A percentile compares a stretch with the other conserved stretches of the same genome.
Conservation (phyloP, 2,797 vertebrate species). For the Cynodonichthys magdalenae region DNA sequence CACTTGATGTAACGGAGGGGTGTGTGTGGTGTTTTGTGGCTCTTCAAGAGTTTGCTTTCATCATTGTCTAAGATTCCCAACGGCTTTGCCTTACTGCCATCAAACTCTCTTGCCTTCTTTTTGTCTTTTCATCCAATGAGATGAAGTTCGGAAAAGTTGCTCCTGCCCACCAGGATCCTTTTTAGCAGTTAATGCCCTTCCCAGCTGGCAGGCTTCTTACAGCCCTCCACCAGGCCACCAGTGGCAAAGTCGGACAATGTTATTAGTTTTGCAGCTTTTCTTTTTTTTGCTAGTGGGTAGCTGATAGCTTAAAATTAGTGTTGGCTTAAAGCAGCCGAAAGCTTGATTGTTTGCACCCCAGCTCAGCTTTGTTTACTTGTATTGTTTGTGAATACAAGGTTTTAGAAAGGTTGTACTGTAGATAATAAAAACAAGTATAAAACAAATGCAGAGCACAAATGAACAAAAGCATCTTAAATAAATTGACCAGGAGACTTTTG, state of each 20-base stretch:
- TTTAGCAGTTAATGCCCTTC: slow-evolving; percentile 74
- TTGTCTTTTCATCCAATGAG: slow-evolving; percentile 81
- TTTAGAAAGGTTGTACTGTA: slow-evolving; percentile 29
- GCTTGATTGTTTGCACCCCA: slow-evolving; percentile 34
- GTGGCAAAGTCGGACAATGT: slow-evolving; percentile 71
- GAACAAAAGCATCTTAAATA: neutral
- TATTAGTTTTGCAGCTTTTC: slow-evolving; percentile 54
- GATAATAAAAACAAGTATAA: slow-evolving; percentile 34
- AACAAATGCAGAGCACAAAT: slow-evolving; percentile 4
- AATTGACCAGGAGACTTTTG: slow-evolving; percentile 1
- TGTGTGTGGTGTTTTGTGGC: slow-evolving; percentile 79
- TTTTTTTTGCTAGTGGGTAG: slow-evolving; percentile 33
- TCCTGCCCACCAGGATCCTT: slow-evolving; percentile 69
- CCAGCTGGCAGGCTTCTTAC: slow-evolving; percentile 60
- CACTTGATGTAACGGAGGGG: slow-evolving; percentile 81
- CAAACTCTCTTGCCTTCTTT: slow-evolving; percentile 75
- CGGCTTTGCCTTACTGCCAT: slow-evolving; percentile 76
- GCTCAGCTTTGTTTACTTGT: slow-evolving; percentile 45
- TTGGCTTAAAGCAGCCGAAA: slow-evolving; percentile 46
- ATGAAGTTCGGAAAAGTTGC: slow-evolving; percentile 76
- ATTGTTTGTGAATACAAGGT: slow-evolving; percentile 31
- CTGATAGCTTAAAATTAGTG: slow-evolving; percentile 60
- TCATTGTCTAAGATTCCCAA: slow-evolving; percentile 77
- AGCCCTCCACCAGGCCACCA: slow-evolving; percentile 55
- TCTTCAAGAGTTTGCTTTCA: slow-evolving; percentile 83